These are phyloP conservation scores for Morus bassanus DNA, from an alignment of 2,797 vertebrate genomes.

Conservation along the genomic window DNA sequence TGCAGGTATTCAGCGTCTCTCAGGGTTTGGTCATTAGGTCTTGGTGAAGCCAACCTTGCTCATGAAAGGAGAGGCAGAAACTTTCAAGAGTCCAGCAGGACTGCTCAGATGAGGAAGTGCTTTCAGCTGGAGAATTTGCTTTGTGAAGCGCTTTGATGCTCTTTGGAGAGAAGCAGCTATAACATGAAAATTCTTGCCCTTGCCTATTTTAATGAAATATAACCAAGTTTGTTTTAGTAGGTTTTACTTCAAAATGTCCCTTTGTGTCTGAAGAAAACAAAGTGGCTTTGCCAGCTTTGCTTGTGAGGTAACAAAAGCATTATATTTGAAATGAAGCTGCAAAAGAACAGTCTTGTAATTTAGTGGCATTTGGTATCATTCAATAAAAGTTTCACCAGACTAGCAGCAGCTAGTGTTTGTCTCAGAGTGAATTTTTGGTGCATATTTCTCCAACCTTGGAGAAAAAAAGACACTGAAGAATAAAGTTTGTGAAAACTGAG, in stretches of 20 bases:
- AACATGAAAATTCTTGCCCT: constrained; percentile 13
- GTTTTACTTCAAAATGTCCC: constrained; percentile 21
- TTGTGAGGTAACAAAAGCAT: neutral
- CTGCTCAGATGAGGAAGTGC: constrained; percentile 27
- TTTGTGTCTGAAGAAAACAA: neutral
- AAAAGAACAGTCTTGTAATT: neutral
- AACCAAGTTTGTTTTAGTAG: neutral
- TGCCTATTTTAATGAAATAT: constrained; percentile 30
- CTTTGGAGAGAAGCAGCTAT: neutral
- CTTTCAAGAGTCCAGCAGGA: constrained; percentile 14
- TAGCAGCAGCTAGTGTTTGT: neutral
- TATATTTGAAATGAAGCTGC: neutral
- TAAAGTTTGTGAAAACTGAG: neutral
- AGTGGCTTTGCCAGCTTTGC: neutral
- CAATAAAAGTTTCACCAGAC: neutral
- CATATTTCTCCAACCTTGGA: neutral
- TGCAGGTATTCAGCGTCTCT: constrained; percentile 23
- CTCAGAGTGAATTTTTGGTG: neutral
- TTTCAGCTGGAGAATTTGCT: constrained; percentile 23
- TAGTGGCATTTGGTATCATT: neutral
- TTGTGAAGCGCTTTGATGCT: constrained; percentile 21
- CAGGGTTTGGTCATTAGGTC: constrained; percentile 40
- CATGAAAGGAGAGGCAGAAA: constrained; percentile 36
- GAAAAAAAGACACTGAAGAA: neutral
- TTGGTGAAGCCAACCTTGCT: constrained; percentile 30